These are phyloP conservation scores for Chydorus sphaericus DNA, from an alignment of 2,888 invertebrate species.

Conservation along the genomic window DNA sequence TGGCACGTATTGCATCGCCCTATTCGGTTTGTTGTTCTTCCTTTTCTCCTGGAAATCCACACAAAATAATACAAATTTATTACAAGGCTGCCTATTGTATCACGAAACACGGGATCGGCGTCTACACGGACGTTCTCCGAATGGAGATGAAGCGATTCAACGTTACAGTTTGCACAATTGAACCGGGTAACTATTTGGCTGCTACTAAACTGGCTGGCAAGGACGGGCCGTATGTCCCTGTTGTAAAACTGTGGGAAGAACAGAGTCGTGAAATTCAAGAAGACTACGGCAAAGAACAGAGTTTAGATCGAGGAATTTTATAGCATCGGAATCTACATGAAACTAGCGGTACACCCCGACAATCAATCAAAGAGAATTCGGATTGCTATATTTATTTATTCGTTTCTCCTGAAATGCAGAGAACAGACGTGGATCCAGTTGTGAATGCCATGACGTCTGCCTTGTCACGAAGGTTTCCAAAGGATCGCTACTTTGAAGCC, in stretches of 20 bases:
- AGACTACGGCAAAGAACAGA: neutral
- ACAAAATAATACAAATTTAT: no score
- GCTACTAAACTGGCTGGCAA: constrained; percentile 33
- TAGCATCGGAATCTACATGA: neutral
- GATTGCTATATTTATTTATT: neutral
- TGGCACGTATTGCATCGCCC: constrained; percentile 31
- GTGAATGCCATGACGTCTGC: neutral
- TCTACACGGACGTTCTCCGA: constrained; percentile 61
- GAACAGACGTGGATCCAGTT: neutral
- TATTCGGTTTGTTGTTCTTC: no score
- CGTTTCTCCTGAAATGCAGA: neutral
- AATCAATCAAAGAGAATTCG: neutral
- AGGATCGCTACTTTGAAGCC: neutral
- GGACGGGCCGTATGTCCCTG: neutral
- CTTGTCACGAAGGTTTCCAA: neutral
- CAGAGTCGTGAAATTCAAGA: neutral
- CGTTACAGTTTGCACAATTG: constrained; percentile 55
- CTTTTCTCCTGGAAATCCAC: neutral
- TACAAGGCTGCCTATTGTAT: constrained; percentile 62
- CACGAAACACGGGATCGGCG: constrained; percentile 57
- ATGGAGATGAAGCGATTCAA: constrained; percentile 44
- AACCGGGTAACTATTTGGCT: constrained; percentile 69
- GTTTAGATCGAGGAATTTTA: neutral
- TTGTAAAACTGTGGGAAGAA: neutral
- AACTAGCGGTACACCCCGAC: neutral